phyloP scores from a whole-genome alignment of 2,113 vertebrate genomes.

The Syngnathus floridae region DNA sequence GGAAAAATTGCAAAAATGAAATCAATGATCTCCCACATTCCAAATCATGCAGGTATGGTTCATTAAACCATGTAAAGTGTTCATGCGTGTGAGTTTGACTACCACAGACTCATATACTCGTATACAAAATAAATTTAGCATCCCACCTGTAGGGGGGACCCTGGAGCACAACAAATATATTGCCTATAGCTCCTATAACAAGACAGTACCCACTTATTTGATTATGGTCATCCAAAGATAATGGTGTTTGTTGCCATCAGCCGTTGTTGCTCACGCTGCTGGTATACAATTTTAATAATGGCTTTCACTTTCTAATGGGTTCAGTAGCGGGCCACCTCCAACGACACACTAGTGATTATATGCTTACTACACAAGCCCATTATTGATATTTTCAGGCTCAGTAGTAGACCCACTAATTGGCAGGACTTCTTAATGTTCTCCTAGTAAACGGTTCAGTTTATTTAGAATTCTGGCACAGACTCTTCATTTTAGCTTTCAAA shows the following conservation, averaged over 20 bases:
- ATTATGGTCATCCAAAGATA: conserved; percentile 4
- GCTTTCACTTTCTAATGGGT: conserved; percentile 14
- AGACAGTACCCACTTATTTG: not conserved
- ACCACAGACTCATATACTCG: not conserved
- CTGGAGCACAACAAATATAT: not conserved
- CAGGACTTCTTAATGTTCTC: conserved; percentile 17
- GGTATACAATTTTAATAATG: conserved; percentile 16
- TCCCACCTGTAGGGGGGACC: not conserved
- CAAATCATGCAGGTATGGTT: too few relatives aligned
- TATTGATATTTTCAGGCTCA: conserved; percentile 12
- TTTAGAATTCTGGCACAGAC: conserved; percentile 10
- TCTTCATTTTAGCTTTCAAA: conserved; percentile 9
- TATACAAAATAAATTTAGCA: not conserved
- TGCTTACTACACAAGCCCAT: conserved; percentile 19
- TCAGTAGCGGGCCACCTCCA: conserved; percentile 5
- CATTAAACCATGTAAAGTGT: too few relatives aligned
- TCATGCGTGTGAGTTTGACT: too few relatives aligned
- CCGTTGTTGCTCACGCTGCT: not conserved
- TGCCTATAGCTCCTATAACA: not conserved
- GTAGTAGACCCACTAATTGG: conserved; percentile 3
- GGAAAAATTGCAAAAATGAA: too few relatives aligned
- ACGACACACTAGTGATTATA: conserved; percentile 9
- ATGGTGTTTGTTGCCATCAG: conserved; percentile 3
- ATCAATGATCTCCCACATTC: too few relatives aligned
- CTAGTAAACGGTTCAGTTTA: not conserved